Conservation (phyloP, 2,113 vertebrate species). For the Psephotus haematonotus region DNA sequence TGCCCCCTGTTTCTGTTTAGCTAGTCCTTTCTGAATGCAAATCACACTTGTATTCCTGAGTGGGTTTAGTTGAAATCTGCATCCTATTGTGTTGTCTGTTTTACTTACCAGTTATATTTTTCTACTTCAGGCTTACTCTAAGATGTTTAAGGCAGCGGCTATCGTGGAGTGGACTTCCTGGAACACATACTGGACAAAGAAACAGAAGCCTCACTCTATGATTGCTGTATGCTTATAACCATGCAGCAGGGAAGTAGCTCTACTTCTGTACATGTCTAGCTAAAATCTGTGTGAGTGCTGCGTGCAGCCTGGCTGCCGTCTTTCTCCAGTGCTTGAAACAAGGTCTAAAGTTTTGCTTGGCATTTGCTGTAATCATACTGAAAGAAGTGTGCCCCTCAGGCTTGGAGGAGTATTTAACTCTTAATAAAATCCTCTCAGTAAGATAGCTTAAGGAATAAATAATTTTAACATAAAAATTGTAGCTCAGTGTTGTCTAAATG, state of each 20-base stretch:
- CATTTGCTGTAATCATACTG: not conserved
- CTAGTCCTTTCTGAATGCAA: not conserved
- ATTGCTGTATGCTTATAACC: not conserved
- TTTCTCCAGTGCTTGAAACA: not conserved
- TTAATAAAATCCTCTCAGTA: not conserved
- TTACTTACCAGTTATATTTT: not conserved
- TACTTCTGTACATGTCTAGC: not conserved
- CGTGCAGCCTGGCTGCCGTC: not conserved
- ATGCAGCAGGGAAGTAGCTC: not conserved
- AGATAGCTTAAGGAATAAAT: not conserved
- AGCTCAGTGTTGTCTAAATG: not conserved
- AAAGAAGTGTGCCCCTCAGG: not conserved
- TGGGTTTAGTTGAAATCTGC: not conserved
- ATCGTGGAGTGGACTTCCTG: not conserved
- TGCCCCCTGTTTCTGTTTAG: not conserved
- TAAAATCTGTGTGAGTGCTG: not conserved
- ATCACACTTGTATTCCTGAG: not conserved
- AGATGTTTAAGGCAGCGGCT: not conserved
- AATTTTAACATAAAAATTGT: not conserved
- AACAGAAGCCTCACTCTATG: not conserved
- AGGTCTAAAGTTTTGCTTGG: not conserved
- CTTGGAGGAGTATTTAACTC: not conserved
- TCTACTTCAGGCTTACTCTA: not conserved
- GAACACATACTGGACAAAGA: not conserved
- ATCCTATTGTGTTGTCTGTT: not conserved